A percentile compares a stretch with the other conserved stretches of the same genome.
These are phyloP conservation scores for Latheticus oryzae DNA, from an alignment of 2,888 invertebrate species.

Conservation along the genomic window DNA sequence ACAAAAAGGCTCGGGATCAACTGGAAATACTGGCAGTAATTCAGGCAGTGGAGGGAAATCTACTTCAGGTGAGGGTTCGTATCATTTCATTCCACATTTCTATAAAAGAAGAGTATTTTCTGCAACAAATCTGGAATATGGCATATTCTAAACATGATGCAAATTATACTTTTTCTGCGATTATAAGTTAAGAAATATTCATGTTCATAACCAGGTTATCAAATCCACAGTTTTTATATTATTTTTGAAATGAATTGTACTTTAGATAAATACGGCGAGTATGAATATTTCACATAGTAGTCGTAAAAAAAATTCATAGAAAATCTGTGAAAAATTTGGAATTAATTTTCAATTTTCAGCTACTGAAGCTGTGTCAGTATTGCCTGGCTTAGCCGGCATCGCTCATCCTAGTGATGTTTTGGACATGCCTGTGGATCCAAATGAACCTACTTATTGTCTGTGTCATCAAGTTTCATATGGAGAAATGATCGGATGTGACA, in stretches of 20 bases:
- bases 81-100: constrained; percentile 51
- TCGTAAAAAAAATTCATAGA: too few relatives aligned
- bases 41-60: constrained; percentile 61
- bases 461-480: constrained; percentile 98
- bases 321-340: too few relatives aligned
- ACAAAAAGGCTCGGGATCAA: constrained; percentile 67
- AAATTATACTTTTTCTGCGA: too few relatives aligned
- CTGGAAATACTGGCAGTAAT: constrained; percentile 53
- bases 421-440: constrained; percentile 95
- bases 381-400: constrained; percentile 70
- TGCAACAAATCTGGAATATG: too few relatives aligned
- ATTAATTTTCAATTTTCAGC: constrained; percentile 53
- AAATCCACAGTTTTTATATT: too few relatives aligned
- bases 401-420: constrained; percentile 90
- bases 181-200: too few relatives aligned
- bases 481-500: constrained; percentile 98
- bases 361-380: constrained; percentile 63
- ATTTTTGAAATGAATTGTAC: too few relatives aligned
- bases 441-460: constrained; percentile 97
- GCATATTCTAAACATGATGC: too few relatives aligned
- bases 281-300: too few relatives aligned
- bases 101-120: too few relatives aligned
- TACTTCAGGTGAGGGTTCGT: constrained; percentile 65
- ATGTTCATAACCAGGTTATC: too few relatives aligned
- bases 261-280: too few relatives aligned